Evolutionary conservation across 2,113 vertebrate species (phyloP).

Genomic region (Myocastor coypus): DNA sequence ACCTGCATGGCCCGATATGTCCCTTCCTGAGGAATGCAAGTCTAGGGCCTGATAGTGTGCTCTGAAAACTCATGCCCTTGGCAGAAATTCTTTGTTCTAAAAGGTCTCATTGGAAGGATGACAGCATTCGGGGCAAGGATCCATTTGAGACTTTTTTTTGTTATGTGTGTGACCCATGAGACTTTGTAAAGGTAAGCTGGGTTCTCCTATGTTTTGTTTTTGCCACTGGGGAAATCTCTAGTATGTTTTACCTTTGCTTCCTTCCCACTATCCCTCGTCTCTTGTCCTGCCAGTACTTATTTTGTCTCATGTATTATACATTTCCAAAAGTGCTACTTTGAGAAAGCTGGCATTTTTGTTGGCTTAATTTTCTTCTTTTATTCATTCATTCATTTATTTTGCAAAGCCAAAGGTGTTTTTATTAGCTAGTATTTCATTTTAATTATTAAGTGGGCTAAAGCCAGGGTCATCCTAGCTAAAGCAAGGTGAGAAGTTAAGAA

Average conservation of each 20-base stretch:
- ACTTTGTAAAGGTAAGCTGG: neutral
- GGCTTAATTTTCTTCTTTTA: slow-evolving; percentile 25
- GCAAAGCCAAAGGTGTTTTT: slow-evolving; percentile 33
- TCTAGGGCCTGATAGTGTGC: neutral
- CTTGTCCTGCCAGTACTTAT: slow-evolving; percentile 18
- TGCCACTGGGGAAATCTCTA: neutral
- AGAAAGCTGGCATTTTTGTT: slow-evolving; percentile 1
- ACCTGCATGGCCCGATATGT: neutral
- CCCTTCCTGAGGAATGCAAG: neutral
- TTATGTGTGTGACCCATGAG: neutral
- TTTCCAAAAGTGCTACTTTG: slow-evolving; percentile 39
- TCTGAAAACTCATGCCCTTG: neutral
- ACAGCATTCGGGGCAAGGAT: neutral
- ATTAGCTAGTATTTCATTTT: slow-evolving; percentile 33
- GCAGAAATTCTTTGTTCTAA: neutral
- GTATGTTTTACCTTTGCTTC: neutral
- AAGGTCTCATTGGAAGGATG: neutral
- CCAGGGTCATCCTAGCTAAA: slow-evolving; percentile 53
- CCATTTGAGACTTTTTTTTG: neutral
- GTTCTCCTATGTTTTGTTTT: neutral
- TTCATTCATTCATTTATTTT: slow-evolving; percentile 26
- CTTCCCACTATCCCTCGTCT: neutral
- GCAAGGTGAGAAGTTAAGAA: slow-evolving; percentile 64
- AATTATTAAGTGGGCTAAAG: slow-evolving; percentile 47
- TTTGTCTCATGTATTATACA: neutral